A percentile compares a stretch with the other conserved stretches of the same genome.
Evolutionary conservation across 2,888 invertebrate genomes (phyloP).

Genomic region (Allolobophora icterica): DNA sequence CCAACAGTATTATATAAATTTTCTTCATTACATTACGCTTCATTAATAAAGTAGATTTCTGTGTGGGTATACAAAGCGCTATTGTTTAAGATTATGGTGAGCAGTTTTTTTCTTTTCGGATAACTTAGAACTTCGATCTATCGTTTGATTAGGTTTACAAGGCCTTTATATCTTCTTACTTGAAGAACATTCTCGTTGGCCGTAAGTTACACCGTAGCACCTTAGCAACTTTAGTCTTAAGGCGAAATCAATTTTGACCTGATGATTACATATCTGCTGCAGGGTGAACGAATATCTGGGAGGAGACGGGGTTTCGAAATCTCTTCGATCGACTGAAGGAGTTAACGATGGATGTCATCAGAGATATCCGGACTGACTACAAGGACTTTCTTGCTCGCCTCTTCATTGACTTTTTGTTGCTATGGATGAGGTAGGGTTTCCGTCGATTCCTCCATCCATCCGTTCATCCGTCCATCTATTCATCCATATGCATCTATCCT

Average conservation of each 20-base stretch:
- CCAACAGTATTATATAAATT: too few relatives aligned
- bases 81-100: too few relatives aligned
- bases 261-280: neutral
- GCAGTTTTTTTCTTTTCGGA: too few relatives aligned
- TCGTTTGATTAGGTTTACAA: too few relatives aligned
- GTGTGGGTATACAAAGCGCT: too few relatives aligned
- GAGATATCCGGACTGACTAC: neutral
- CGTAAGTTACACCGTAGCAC: neutral
- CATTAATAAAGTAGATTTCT: too few relatives aligned
- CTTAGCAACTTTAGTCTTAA: neutral
- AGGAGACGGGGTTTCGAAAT: neutral
- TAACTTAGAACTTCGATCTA: too few relatives aligned
- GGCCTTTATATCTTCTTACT: too few relatives aligned
- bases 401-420: neutral
- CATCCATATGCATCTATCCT: too few relatives aligned
- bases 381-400: neutral
- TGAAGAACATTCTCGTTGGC: too few relatives aligned
- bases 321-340: neutral
- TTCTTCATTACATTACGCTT: too few relatives aligned
- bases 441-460: neutral
- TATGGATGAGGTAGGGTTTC: neutral
- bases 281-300: neutral
- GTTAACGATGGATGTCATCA: neutral
- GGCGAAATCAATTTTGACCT: neutral
- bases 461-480: too few relatives aligned